Conservation (phyloP, 2,888 invertebrate genomes). For the Leptinotarsa rubiginosa region DNA sequence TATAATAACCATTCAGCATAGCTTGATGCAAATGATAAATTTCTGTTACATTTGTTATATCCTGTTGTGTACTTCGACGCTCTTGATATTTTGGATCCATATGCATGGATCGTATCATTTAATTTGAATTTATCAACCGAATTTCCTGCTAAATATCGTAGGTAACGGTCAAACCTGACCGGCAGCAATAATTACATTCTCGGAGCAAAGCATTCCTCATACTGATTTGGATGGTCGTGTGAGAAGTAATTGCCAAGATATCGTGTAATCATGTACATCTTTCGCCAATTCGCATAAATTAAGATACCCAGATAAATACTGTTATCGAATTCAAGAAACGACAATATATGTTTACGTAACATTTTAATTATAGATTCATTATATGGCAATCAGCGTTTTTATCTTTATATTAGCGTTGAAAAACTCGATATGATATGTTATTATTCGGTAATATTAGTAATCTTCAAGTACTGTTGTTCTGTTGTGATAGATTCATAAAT, state of each 20-base stretch:
- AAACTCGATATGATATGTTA: neutral
- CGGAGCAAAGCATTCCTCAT: neutral
- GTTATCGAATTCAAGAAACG: neutral
- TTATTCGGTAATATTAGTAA: neutral
- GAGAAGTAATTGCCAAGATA: neutral
- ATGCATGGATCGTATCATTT: neutral
- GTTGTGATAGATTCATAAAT: too few relatives aligned
- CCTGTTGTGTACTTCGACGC: neutral
- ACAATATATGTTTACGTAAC: neutral
- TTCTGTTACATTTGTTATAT: neutral
- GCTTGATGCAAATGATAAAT: neutral
- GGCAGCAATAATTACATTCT: slow-evolving; percentile 6
- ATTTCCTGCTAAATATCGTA: neutral
- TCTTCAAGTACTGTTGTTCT: neutral
- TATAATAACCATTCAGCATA: too few relatives aligned
- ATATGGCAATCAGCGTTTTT: neutral
- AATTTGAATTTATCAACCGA: neutral
- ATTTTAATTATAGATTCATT: neutral
- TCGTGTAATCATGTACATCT: neutral
- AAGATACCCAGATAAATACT: neutral
- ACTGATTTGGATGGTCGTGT: neutral
- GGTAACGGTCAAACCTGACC: slow-evolving; percentile 17
- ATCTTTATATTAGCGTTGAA: neutral
- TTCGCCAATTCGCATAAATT: neutral
- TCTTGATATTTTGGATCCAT: neutral